These are phyloP conservation scores for Sminthurides bifidus DNA, from an alignment of 1,140 invertebrate genomes.

Conservation along the genomic window DNA sequence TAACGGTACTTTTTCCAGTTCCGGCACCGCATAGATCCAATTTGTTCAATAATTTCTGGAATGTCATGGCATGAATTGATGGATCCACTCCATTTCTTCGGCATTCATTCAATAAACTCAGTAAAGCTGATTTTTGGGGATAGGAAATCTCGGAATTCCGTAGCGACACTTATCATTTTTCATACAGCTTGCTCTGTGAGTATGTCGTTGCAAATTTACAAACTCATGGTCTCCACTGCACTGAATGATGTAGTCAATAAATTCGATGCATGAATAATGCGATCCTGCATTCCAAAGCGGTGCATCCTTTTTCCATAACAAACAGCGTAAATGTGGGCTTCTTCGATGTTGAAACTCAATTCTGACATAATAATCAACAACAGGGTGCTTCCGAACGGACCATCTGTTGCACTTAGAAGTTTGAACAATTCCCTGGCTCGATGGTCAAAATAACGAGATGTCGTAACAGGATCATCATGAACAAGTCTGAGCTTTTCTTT, in stretches of 20 bases:
- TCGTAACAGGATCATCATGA: slow-evolving; percentile 39
- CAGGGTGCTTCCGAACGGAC: background rate
- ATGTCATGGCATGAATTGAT: no score
- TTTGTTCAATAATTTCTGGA: no score
- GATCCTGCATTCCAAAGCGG: slow-evolving; percentile 16
- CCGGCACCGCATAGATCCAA: no score
- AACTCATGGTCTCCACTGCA: background rate
- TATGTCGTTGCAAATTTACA: background rate
- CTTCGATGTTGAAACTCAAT: slow-evolving; percentile 40
- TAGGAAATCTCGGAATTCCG: background rate
- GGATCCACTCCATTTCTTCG: no score
- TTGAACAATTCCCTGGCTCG: background rate
- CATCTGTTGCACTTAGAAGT: background rate
- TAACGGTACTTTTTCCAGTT: no score
- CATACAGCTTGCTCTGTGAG: background rate
- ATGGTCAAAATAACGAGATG: slow-evolving; percentile 17
- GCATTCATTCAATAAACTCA: no score
- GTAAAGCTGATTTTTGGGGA: no score
- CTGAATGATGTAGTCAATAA: background rate
- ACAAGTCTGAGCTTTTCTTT: slow-evolving; percentile 27
- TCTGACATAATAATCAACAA: slow-evolving; percentile 27
- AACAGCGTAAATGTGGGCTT: slow-evolving; percentile 38
- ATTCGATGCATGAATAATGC: background rate
- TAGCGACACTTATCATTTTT: background rate
- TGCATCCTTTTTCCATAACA: slow-evolving; percentile 37